Evolutionary conservation across 2,888 invertebrate species (phyloP).

Genomic region (Stenodera caucasica): DNA sequence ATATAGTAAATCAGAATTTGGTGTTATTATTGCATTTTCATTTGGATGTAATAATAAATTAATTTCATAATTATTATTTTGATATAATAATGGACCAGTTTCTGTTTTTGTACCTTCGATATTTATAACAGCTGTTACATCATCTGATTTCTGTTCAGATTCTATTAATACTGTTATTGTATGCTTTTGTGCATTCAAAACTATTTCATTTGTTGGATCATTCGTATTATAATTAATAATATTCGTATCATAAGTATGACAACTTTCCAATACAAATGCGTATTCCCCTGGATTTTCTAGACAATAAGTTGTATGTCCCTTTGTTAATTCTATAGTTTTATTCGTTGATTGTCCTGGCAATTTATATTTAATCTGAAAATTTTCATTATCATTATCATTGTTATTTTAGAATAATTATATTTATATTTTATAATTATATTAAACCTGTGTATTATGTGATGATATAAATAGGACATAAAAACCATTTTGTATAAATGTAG

Average conservation of each 20-base stretch:
- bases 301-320: constrained; percentile 74
- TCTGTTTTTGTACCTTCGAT: constrained; percentile 35
- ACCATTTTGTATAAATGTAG: constrained; percentile 79
- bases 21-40: constrained; percentile 64
- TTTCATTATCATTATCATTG: background rate
- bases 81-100: constrained; percentile 38
- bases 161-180: constrained; percentile 41
- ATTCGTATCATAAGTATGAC: constrained; percentile 70
- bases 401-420: constrained; percentile 4
- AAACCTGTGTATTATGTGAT: constrained; percentile 68
- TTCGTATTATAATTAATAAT: constrained; percentile 54
- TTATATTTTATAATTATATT: too few relatives aligned
- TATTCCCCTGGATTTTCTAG: constrained; percentile 71
- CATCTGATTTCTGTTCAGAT: constrained; percentile 42
- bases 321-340: constrained; percentile 56
- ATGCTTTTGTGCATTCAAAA: constrained; percentile 50
- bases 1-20: constrained; percentile 71
- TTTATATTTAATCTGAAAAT: constrained; percentile 57
- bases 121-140: constrained; percentile 26
- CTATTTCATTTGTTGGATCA: constrained; percentile 49
- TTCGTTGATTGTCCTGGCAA: constrained; percentile 40
- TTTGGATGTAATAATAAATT: constrained; percentile 57
- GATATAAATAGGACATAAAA: constrained; percentile 73
- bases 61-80: constrained; percentile 51
- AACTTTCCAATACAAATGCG: constrained; percentile 73